These are phyloP conservation scores for Chaetogeoica ovagalla DNA, from an alignment of 2,888 invertebrate species.

Conservation along the genomic window DNA sequence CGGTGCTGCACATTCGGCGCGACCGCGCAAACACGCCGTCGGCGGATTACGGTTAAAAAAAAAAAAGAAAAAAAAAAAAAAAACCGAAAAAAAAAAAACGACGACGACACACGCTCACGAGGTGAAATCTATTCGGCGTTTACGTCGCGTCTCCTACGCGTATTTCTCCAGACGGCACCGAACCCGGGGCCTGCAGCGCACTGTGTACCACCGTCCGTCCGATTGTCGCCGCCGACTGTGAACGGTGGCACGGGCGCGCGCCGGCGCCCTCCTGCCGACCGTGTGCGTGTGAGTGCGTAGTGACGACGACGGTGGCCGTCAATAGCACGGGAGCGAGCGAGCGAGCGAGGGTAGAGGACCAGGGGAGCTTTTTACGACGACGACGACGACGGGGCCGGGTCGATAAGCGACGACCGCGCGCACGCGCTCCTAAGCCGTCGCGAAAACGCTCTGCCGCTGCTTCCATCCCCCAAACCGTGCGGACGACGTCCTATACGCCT, in stretches of 20 bases:
- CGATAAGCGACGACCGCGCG: slow-evolving; percentile 46
- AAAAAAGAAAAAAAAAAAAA: too few relatives aligned
- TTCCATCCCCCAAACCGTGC: too few relatives aligned
- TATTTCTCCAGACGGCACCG: background rate
- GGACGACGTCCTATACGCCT: too few relatives aligned
- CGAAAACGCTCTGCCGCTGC: too few relatives aligned
- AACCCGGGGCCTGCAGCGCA: slow-evolving; percentile 31
- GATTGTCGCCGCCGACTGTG: background rate
- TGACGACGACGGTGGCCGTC: slow-evolving; percentile 3
- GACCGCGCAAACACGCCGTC: background rate
- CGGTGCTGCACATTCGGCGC: background rate
- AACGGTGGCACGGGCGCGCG: background rate
- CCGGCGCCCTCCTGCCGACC: background rate
- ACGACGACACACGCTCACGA: too few relatives aligned
- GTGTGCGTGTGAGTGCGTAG: background rate
- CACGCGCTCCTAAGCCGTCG: slow-evolving; percentile 28
- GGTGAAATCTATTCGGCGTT: too few relatives aligned
- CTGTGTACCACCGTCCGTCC: background rate
- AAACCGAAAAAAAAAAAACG: too few relatives aligned
- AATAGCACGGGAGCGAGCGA: background rate
- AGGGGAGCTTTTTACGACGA: slow-evolving; percentile 37
- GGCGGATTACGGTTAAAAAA: background rate
- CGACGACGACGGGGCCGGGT: slow-evolving; percentile 35
- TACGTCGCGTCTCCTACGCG: too few relatives aligned
- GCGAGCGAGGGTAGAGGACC: slow-evolving; percentile 33